phyloP scores from a whole-genome alignment of 1,140 invertebrate genomes.

The Gryon sp. region DNA sequence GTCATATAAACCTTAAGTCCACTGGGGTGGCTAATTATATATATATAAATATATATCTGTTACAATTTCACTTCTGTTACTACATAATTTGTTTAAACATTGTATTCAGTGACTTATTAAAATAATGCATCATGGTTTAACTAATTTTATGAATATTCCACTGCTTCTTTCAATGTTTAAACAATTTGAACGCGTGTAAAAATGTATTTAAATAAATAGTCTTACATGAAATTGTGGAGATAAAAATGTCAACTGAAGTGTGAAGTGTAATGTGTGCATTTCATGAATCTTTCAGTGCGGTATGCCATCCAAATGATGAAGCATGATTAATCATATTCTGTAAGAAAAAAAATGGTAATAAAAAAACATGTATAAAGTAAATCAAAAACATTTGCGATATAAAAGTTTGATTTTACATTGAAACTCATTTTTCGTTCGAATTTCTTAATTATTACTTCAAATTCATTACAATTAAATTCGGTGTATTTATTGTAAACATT shows the following conservation, averaged over 20 bases:
- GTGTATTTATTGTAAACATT: constrained; percentile 12
- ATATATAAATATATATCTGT: constrained; percentile 19
- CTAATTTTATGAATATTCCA: constrained; percentile 52
- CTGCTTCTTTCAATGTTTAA: constrained; percentile 36
- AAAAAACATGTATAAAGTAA: constrained; percentile 39
- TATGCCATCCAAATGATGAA: constrained; percentile 21
- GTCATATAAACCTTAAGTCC: too few species aligned
- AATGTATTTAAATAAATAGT: constrained; percentile 59
- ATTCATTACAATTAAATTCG: too few species aligned
- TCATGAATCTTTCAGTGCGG: constrained; percentile 46
- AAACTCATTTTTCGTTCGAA: too few species aligned
- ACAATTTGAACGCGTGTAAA: constrained; percentile 48
- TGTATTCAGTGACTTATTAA: constrained; percentile 24
- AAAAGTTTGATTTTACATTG: too few species aligned
- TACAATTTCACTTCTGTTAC: constrained; percentile 9
- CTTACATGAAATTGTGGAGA: constrained; percentile 16
- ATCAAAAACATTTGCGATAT: constrained; percentile 14
- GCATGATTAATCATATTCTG: constrained; percentile 17
- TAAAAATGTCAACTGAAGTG: constrained; percentile 16
- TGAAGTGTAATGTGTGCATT: constrained; percentile 40
- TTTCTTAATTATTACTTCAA: too few species aligned
- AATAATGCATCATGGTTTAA: constrained; percentile 16
- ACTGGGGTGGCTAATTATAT: too few species aligned
- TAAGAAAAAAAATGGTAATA: too few species aligned
- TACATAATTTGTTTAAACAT: constrained; percentile 21